These are phyloP conservation scores for Tachycineta bicolor DNA, from an alignment of 2,113 vertebrate species.

Conservation along the genomic window DNA sequence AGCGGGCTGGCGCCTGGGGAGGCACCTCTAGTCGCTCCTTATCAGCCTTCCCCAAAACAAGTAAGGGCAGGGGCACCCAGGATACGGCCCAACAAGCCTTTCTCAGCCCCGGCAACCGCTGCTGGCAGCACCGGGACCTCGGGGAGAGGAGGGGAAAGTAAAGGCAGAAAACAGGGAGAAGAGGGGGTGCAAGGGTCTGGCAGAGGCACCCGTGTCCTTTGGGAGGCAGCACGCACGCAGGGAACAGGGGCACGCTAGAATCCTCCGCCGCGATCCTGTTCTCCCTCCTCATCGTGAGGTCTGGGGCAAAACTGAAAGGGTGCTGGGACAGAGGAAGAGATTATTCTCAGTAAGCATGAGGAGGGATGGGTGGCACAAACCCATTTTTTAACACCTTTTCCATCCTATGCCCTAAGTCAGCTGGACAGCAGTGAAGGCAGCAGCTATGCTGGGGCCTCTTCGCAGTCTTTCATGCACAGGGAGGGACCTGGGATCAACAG, in stretches of 20 bases:
- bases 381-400: neutral
- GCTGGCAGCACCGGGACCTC: neutral
- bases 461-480: neutral
- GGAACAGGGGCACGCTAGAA: rapidly evolving
- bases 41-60: slow-evolving; percentile 35
- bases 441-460: neutral
- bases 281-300: rapidly evolving
- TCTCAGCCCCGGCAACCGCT: neutral
- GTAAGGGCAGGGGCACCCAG: slow-evolving; percentile 28
- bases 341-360: neutral
- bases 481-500: neutral
- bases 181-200: neutral
- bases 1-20: neutral
- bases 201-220: neutral
- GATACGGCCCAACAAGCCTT: slow-evolving; percentile 12
- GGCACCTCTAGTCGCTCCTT: slow-evolving; percentile 9
- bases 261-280: neutral
- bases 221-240: neutral
- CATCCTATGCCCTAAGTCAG: neutral
- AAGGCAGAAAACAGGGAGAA: neutral
- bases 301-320: neutral
- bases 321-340: neutral
- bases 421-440: neutral
- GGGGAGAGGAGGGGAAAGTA: neutral
- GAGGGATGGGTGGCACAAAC: neutral